phyloP scores from a whole-genome alignment of 2,888 invertebrate species.

The Thysanoteuthis rhombus region DNA sequence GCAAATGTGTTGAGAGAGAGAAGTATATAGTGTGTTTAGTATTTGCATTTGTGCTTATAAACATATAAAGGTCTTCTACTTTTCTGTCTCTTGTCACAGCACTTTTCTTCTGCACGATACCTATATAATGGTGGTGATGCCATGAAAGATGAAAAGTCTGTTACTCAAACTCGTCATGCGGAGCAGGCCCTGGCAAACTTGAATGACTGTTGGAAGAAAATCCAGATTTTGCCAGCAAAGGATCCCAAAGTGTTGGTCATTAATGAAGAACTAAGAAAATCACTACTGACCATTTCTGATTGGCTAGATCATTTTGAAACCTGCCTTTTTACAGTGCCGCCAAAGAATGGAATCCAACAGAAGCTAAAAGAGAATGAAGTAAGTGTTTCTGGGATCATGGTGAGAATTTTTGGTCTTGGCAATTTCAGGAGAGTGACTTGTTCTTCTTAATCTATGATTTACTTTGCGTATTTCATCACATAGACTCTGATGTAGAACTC shows the following conservation, averaged over 20 bases:
- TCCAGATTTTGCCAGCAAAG: constrained; percentile 52
- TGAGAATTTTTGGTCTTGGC: background rate
- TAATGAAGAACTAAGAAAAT: constrained; percentile 58
- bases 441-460: too few relatives aligned
- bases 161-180: constrained; percentile 48
- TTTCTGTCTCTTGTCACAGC: background rate
- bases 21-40: background rate
- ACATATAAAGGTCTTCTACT: background rate
- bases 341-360: constrained; percentile 49
- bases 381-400: constrained; percentile 28
- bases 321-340: constrained; percentile 49
- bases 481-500: too few relatives aligned
- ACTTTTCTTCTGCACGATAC: constrained; percentile 27
- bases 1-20: background rate
- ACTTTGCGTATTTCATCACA: too few relatives aligned
- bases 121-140: background rate
- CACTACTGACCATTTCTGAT: constrained; percentile 54
- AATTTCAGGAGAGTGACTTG: too few relatives aligned
- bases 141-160: constrained; percentile 36
- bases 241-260: constrained; percentile 52
- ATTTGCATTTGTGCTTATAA: too few relatives aligned
- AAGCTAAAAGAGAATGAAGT: constrained; percentile 62
- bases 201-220: constrained; percentile 53
- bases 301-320: constrained; percentile 63
- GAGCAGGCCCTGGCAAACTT: constrained; percentile 48